Evolutionary conservation across 1,140 invertebrate genomes (phyloP), one percentile per base, ranked within the genome.

Genomic region (Dendrolimus kikuchii): DNA sequence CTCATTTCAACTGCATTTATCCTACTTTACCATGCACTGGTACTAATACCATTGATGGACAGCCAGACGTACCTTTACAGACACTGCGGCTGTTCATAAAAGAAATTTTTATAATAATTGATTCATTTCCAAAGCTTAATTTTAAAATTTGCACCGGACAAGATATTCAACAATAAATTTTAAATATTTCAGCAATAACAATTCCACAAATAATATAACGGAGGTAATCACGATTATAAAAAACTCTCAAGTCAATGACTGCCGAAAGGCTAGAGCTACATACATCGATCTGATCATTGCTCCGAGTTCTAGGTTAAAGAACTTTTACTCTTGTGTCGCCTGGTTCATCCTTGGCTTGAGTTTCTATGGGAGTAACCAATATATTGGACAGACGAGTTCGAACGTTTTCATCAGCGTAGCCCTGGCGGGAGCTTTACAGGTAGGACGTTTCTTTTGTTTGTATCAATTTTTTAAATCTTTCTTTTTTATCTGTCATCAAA

Each of bases 331-430:
- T 46, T 89, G 89, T 53, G 88, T 90, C 51, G 88, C 90, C 50
- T 93, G 92, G 92, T 64, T 91, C 5, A 89, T 91, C 2, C 90
- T 90, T 40, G 92, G 92, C 5, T 83, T 93, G 64, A 90, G 90
- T 37, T 90, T 91, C 57, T 93, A 91, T 56, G 92, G 92, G 2
- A 89, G 91, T 9, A 90, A 91, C 1, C 92, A 93, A 63, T 93
- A 91, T 57, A 89, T 93, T 40, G 90, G 91, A 0, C 88, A 90
- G 59, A 76, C 92, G 5, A 90, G 89, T 6, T 91, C 90, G 0
- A 79, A 93, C 70, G 90, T 92, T 38, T 93, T 93, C 60, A 9
- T 91, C 1, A 92, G 92, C 68, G 90, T 92, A 37, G 82, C 90
- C 1, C 60, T 91, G 2, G 91, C 91, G 7, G 90, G 89, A 55